Evolutionary conservation across 2,888 invertebrate species (phyloP).

Genomic region (Octodonta nipae): DNA sequence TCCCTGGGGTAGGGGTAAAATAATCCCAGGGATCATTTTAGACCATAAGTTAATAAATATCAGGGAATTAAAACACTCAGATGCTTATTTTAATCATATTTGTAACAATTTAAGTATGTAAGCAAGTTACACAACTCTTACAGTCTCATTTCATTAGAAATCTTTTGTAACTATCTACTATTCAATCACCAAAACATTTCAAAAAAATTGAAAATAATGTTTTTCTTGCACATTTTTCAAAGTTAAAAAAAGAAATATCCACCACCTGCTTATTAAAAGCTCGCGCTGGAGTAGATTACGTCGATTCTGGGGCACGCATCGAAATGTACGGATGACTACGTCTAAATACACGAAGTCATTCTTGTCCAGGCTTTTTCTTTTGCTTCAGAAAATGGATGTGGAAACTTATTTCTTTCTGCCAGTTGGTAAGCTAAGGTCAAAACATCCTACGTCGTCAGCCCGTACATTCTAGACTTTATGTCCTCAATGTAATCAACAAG

Average conservation of each 20-base stretch:
- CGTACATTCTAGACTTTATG: background rate
- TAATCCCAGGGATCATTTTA: constrained; percentile 3
- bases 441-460: background rate
- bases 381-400: no score
- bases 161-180: no score
- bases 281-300: background rate
- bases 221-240: background rate
- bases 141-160: no score
- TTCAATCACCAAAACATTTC: no score
- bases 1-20: background rate
- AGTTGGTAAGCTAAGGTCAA: constrained; percentile 1
- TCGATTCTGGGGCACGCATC: background rate
- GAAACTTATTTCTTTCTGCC: no score
- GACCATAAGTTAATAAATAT: constrained; percentile 1
- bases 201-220: no score
- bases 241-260: background rate
- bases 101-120: constrained; percentile 4
- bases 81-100: constrained; percentile 3
- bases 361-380: no score
- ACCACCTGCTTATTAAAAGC: background rate
- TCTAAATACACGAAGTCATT: background rate
- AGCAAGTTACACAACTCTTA: constrained; percentile 3
- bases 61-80: constrained; percentile 3
- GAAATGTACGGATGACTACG: background rate
- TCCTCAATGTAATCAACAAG: background rate